Percentiles rank a stretch among this genome's conserved stretches.
These are phyloP conservation scores for Aphaenogaster rudis DNA, from an alignment of 1,140 invertebrate species.

Conservation along the genomic window DNA sequence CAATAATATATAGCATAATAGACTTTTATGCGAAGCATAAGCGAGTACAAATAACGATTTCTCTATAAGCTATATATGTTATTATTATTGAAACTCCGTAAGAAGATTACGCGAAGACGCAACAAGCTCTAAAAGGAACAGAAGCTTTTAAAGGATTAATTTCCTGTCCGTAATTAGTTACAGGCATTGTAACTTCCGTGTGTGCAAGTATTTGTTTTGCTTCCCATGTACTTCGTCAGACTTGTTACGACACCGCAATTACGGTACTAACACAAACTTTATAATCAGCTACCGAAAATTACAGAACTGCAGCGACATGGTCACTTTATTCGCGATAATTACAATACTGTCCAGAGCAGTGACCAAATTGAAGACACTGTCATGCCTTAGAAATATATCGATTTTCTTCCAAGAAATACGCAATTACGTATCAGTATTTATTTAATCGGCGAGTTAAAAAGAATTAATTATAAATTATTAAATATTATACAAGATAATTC, in stretches of 20 bases:
- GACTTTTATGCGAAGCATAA: background rate
- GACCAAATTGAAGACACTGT: background rate
- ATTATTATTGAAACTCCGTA: constrained; percentile 31
- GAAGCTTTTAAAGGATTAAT: constrained; percentile 50
- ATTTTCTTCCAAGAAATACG: background rate
- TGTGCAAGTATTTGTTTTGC: constrained; percentile 42
- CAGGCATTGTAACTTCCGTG: constrained; percentile 15
- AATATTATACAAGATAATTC: background rate
- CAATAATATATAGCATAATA: background rate
- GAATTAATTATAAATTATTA: background rate
- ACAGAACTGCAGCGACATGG: constrained; percentile 1
- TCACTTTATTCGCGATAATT: constrained; percentile 30
- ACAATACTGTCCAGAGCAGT: background rate
- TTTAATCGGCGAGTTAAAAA: background rate
- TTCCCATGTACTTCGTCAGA: constrained; percentile 16
- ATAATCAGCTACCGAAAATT: constrained; percentile 42
- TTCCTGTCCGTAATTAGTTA: constrained; percentile 45
- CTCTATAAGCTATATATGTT: background rate
- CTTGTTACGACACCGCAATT: constrained; percentile 41
- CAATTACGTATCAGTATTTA: background rate
- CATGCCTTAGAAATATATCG: background rate
- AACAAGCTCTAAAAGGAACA: constrained; percentile 30
- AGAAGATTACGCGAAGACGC: constrained; percentile 14
- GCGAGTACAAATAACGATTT: background rate
- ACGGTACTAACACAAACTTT: constrained; percentile 46